Conservation (phyloP, 2,888 invertebrate genomes). For the Macrosoma leucophasiata region DNA sequence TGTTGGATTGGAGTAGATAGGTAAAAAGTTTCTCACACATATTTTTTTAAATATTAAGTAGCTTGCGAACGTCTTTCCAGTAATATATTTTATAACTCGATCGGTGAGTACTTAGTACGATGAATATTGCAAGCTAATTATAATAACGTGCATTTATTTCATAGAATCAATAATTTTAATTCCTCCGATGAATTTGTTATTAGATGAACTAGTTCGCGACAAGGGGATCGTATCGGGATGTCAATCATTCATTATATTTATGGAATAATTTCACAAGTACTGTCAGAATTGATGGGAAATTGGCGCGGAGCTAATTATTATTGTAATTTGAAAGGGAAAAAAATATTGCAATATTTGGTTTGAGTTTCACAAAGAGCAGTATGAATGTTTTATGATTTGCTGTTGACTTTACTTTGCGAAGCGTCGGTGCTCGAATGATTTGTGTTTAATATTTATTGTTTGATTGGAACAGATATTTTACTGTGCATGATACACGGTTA, state of each 20-base stretch:
- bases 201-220: slow-evolving; percentile 46
- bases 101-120: too few species aligned
- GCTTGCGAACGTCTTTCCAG: too few species aligned
- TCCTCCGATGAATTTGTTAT: slow-evolving; percentile 44
- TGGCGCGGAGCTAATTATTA: slow-evolving; percentile 58
- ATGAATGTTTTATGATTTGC: slow-evolving; percentile 58
- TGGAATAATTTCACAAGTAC: slow-evolving; percentile 35
- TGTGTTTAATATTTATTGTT: slow-evolving; percentile 43
- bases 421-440: slow-evolving; percentile 56
- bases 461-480: slow-evolving; percentile 24
- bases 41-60: too few species aligned
- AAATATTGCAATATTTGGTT: slow-evolving; percentile 36
- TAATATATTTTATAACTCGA: too few species aligned
- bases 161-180: slow-evolving; percentile 16
- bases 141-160: too few species aligned
- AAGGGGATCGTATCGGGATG: slow-evolving; percentile 40
- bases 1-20: slow-evolving; percentile 17
- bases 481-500: too few species aligned
- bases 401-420: slow-evolving; percentile 59
- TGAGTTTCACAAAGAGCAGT: slow-evolving; percentile 42
- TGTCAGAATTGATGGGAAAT: slow-evolving; percentile 44
- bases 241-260: slow-evolving; percentile 55
- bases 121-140: too few species aligned
- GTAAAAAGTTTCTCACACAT: too few species aligned
- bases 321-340: slow-evolving; percentile 43